phyloP scores from a whole-genome alignment of 2,797 vertebrate species.

The Hippocampus kuda region DNA sequence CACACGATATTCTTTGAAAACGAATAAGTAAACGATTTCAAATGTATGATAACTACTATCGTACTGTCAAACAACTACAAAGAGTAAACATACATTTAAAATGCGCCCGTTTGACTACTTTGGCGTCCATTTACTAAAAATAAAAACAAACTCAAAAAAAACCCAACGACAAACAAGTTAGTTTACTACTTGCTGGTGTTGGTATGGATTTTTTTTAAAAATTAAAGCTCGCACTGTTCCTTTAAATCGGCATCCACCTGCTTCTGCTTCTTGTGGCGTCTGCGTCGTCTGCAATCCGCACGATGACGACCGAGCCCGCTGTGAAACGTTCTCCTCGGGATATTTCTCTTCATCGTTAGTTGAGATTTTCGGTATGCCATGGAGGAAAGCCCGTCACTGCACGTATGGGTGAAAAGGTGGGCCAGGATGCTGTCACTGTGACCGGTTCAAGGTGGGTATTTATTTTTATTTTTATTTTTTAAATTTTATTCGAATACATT shows the following conservation, averaged over 20 bases:
- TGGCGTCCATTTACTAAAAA: background rate
- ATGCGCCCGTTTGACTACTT: no score
- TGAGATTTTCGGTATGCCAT: background rate
- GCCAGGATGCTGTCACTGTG: slow-evolving; percentile 1
- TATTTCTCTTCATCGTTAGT: background rate
- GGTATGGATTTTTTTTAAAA: background rate
- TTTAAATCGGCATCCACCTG: slow-evolving; percentile 53
- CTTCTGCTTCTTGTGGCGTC: slow-evolving; percentile 46
- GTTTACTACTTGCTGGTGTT: background rate
- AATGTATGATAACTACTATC: no score
- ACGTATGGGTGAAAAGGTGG: background rate
- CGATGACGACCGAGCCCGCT: slow-evolving; percentile 44
- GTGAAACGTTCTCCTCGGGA: slow-evolving; percentile 19
- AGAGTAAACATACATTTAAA: no score
- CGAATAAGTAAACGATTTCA: no score
- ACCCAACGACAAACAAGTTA: no score
- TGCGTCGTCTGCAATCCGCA: slow-evolving; percentile 39
- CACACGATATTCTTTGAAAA: no score
- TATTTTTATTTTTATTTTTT: background rate
- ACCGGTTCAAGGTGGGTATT: slow-evolving; percentile 25
- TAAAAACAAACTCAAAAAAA: background rate
- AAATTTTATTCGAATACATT: background rate
- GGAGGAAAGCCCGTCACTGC: background rate
- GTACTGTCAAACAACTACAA: no score
- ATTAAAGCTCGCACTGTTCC: slow-evolving; percentile 27